A percentile compares a stretch with the other conserved stretches of the same genome.
Conservation (phyloP, 2,113 vertebrate species). For the Anhinga anhinga region DNA sequence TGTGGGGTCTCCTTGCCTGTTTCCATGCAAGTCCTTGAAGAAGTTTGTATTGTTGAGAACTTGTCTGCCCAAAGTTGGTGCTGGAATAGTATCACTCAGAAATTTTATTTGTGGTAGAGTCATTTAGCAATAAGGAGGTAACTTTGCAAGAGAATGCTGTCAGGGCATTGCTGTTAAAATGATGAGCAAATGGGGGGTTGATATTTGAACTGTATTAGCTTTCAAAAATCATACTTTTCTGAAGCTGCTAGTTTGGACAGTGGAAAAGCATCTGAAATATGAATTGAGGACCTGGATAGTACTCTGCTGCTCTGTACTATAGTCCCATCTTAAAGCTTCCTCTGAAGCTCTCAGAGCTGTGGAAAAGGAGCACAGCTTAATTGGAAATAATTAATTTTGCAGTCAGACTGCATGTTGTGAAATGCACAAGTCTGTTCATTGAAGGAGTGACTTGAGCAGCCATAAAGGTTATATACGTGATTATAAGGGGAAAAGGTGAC, state of each 20-base stretch:
- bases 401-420: background rate
- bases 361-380: background rate
- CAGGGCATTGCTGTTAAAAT: background rate
- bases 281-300: background rate
- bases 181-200: background rate
- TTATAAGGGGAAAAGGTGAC: background rate
- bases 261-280: background rate
- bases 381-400: background rate
- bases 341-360: background rate
- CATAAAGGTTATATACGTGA: background rate
- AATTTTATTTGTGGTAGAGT: background rate
- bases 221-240: background rate
- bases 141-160: background rate
- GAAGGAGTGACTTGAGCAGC: background rate
- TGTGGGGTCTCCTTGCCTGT: rapidly evolving
- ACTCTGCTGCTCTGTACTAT: background rate
- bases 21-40: background rate
- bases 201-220: background rate
- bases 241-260: background rate
- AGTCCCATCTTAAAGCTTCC: background rate
- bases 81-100: background rate
- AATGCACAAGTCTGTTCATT: background rate
- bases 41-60: background rate
- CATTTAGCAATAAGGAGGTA: background rate
- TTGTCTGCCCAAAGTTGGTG: background rate